Percentiles rank a stretch among this genome's conserved stretches.
phyloP scores from a whole-genome alignment of 2,113 vertebrate genomes.

The Nanorana parkeri region DNA sequence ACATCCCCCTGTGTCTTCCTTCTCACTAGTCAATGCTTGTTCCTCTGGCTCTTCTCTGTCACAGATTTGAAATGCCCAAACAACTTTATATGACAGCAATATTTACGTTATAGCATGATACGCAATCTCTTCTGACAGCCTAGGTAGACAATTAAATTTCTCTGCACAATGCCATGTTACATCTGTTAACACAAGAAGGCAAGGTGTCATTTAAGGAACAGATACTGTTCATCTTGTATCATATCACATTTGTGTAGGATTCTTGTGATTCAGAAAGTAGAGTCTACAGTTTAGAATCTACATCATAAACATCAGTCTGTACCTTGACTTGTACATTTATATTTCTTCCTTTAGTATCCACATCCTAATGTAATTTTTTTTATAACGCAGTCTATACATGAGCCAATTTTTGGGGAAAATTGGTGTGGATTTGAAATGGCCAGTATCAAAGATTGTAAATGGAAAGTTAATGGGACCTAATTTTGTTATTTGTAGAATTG shows the following conservation, averaged over 20 bases:
- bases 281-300: no score
- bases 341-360: no score
- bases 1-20: slow-evolving; percentile 68
- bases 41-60: slow-evolving; percentile 67
- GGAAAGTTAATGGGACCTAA: no score
- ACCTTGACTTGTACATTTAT: no score
- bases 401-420: no score
- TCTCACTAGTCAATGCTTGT: slow-evolving; percentile 76
- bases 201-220: slow-evolving; percentile 70
- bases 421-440: no score
- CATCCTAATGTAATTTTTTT: no score
- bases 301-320: no score
- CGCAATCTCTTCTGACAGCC: slow-evolving; percentile 65
- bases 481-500: no score
- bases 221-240: slow-evolving; percentile 67
- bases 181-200: slow-evolving; percentile 68
- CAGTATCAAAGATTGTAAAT: no score
- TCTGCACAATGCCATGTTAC: slow-evolving; percentile 60
- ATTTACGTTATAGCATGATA: slow-evolving; percentile 66
- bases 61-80: slow-evolving; percentile 61
- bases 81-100: slow-evolving; percentile 71
- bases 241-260: slow-evolving; percentile 64
- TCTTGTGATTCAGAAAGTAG: slow-evolving; percentile 44
- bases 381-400: no score
- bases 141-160: slow-evolving; percentile 65